Base-by-base conservation (phyloP, 2,888 invertebrate species). In the Lasioglossum pauxillum region DNA sequence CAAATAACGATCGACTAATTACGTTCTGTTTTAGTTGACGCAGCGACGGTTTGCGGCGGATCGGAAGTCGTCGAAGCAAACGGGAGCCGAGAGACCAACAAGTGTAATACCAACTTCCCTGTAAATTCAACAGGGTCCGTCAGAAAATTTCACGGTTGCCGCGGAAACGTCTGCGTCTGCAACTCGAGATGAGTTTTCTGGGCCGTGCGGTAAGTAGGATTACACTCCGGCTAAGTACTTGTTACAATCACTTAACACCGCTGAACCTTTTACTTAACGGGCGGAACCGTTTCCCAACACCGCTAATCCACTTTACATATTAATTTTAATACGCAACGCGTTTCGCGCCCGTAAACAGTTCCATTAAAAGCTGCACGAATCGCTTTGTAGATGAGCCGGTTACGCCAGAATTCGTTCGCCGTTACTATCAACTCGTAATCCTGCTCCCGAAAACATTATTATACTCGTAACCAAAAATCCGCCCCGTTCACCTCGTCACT, bases 231-330 rank as follows among this genome's bases (percentile, higher is more conserved):
- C 69, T 81, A 87, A 87, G 75, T 80, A 80, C 80, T 81, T 83
- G 76, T 81, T 87, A 86, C 86, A 81, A 81, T 87, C 80, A 75
- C 80, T 86, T 83, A 86, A 57, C 73, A 35, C 69, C 14, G 76
- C 67, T n/a, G 72, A 81, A 83, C 49, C 78, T 77, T 86, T 73
- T 76, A 31, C 80, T 76, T 86, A 85, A 77, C 78, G 49, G 49
- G 46, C 46, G 75, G 64, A 35, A 78, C 57, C 16, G 64, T 75
- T 57, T n/a, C 67, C 31, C 41, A 23, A 14, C 53, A 14, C 12
- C 5, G n/a, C 12, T 75, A 72, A 71, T 46, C 57, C 35, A 75
- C 64, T 85, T 80, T 60, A 60, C 64, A 27, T 77, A 57, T 69
- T 82, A n/a, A 79, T 82, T 72, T 75, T 57, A 73, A 72, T 71